phyloP scores from a whole-genome alignment of 2,888 invertebrate species.

The Tribolium freemani region DNA sequence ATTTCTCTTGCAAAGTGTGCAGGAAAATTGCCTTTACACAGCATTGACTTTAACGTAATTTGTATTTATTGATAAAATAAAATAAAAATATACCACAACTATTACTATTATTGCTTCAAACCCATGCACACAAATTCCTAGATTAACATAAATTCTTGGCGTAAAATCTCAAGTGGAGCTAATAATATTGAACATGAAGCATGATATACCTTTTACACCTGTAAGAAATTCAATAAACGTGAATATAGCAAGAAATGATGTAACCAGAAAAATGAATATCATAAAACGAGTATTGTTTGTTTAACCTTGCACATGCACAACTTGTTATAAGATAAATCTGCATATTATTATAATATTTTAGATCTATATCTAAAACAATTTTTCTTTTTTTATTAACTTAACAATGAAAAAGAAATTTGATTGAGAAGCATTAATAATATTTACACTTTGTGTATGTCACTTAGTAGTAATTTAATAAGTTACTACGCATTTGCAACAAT shows the following conservation, averaged over 20 bases:
- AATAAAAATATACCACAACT: background rate
- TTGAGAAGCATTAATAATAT: background rate
- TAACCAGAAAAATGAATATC: slow-evolving; percentile 20
- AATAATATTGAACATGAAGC: background rate
- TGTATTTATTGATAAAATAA: background rate
- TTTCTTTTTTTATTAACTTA: slow-evolving; percentile 2
- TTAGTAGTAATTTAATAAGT: background rate
- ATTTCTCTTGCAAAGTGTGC: slow-evolving; percentile 1
- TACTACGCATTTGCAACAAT: background rate
- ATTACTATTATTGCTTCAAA: background rate
- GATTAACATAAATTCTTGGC: background rate
- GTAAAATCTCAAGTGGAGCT: background rate
- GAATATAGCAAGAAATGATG: slow-evolving; percentile 19
- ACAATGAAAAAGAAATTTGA: slow-evolving; percentile 10
- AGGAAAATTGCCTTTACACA: background rate
- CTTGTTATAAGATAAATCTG: slow-evolving; percentile 25
- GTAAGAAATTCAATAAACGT: slow-evolving; percentile 7
- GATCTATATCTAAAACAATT: slow-evolving; percentile 7
- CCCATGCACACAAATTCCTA: background rate
- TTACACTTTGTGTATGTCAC: background rate
- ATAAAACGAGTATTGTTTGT: slow-evolving; percentile 44
- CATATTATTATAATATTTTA: slow-evolving; percentile 31
- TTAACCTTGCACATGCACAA: slow-evolving; percentile 55
- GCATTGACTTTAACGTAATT: background rate
- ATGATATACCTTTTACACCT: background rate